These are phyloP conservation scores for Reticulitermes lucifugus DNA, from an alignment of 2,888 invertebrate species.

Conservation along the genomic window DNA sequence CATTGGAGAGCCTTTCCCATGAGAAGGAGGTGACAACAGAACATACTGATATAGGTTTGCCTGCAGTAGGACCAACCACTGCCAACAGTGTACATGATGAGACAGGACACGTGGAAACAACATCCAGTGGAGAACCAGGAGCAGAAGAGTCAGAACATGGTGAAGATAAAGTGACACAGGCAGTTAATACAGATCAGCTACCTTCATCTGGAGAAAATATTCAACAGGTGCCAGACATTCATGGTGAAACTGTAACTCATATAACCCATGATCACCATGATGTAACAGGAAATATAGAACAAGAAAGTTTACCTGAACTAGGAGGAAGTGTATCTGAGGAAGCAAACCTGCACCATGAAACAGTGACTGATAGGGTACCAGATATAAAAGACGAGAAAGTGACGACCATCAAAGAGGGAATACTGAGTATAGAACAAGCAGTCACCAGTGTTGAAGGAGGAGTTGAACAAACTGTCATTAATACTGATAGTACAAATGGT, in stretches of 20 bases:
- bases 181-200: background rate
- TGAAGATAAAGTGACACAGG: background rate
- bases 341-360: too few relatives aligned
- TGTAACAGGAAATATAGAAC: background rate
- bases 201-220: background rate
- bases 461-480: background rate
- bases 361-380: background rate
- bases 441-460: background rate
- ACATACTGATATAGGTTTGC: slow-evolving; percentile 12
- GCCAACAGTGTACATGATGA: slow-evolving; percentile 34
- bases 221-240: background rate
- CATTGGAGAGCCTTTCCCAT: slow-evolving; percentile 52
- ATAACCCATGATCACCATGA: background rate
- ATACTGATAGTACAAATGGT: background rate
- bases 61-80: background rate
- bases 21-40: slow-evolving; percentile 42
- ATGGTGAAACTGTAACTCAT: background rate
- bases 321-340: background rate
- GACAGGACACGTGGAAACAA: slow-evolving; percentile 11
- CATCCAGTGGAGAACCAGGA: background rate
- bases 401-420: background rate
- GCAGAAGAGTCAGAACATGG: slow-evolving; percentile 8
- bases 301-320: slow-evolving; percentile 3
- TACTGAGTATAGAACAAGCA: background rate
- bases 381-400: background rate